Evolutionary conservation across 2,888 invertebrate genomes (phyloP), one percentile per base, ranked within the genome.

Genomic region (Latheticus oryzae): DNA sequence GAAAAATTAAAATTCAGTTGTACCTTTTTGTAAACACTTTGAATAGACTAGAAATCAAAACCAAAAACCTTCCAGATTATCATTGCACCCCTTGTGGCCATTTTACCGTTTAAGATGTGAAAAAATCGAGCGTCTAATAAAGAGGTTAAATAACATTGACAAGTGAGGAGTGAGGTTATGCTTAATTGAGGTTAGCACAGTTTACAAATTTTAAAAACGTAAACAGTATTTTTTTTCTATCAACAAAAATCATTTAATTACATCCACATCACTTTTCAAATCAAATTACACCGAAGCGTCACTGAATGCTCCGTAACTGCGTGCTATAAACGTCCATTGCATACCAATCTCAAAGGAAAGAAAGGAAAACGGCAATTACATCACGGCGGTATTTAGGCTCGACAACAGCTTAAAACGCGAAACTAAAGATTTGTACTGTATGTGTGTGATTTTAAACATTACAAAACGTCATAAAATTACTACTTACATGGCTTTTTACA

Each of bases 111-210:
- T n/a, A n/a, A n/a, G n/a, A n/a, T n/a, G n/a, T n/a, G n/a, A n/a
- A n/a, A n/a, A 1, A 5, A 7, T 2, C 2, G 35, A 5, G 15
- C 15, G 35, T 16, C 28, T 15, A 24, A 8, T 13, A n/a, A 33
- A 15, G 35, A 54, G 59, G 54, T 59, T 54, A 59, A 59, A 59
- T 12, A 43, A 47, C 15, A 43, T 77, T 79, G 78, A 79, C 79
- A 77, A 75, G 74, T 77, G 76, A 79, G 79, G 79, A 75, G 74
- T 77, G 76, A 79, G 79, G 79, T 79, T 79, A 79, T 76, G 75
- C 68, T 56, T 71, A 73, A 73, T 77, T 79, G 78, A 79, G 79
- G 78, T 79, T 78, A 78, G 66, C 64, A 65, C 62, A 71, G 71
- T 74, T 76, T 75, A 74, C 69, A 62, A 68, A 71, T 74, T 71